Evolutionary conservation across 2,797 vertebrate species (phyloP), one percentile per base, ranked within the genome.

Genomic region (Argya squamiceps): DNA sequence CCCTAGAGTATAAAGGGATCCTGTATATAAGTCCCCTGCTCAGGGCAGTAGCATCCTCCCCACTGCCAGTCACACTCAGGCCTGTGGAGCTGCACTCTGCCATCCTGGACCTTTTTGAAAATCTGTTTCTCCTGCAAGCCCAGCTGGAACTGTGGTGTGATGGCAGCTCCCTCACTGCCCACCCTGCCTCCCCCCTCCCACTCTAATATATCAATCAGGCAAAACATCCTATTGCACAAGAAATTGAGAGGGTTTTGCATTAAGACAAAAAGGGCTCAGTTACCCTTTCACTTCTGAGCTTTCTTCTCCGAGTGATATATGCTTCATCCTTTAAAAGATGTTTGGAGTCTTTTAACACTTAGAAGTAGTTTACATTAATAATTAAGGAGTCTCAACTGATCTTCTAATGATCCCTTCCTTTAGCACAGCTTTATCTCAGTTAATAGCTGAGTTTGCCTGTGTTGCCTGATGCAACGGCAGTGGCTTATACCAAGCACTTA

Each of bases 181-280:
- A 7, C 52, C 39, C 37, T 12, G n/a, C 37, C 37, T 37, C 37
- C 37, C 55, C 13, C 60, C 60, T 74, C 56, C 37, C 82, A 23
- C 79, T 60, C 79, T 75, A 89, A 88, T 34, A 2, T 5, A 64
- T 39, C 81, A 69, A 53, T 69, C 64, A 75, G 73, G 53, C 41
- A 88, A 71, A 96, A 93, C 84, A 24, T 71, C 43, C 65, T 70
- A 89, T 62, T 71, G 20, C 65, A 73, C 29, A 37, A 92, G 63
- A 94, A 95, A 65, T 6, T 26, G 86, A 78, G 19, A 41, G 20
- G 7, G 26, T 17, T 94, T 88, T 85, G 49, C 24, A 8, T 21
- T 78, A 71, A 86, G 49, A 93, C 65, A 86, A 92, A 81, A 96
- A 62, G 29, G 7, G 22, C 75, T 97, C 87, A 59, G 29, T 63